A percentile compares a stretch with the other conserved stretches of the same genome.
Conservation (phyloP, 2,888 invertebrate species). For the Heteromyza rotundicornis region DNA sequence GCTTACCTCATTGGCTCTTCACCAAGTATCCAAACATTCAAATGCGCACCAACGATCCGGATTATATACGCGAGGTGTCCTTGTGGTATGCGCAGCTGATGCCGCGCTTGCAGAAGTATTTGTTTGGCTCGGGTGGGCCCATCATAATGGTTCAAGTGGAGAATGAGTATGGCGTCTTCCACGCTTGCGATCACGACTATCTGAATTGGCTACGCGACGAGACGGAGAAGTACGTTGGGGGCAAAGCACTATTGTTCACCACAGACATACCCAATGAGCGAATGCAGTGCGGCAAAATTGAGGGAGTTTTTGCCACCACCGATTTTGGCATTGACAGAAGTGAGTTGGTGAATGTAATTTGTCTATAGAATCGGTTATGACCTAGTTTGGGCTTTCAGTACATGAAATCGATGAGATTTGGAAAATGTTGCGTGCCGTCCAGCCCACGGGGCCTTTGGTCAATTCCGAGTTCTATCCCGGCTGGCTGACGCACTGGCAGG, state of each 20-base stretch:
- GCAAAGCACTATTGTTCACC: slow-evolving; percentile 73
- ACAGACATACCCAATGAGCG: slow-evolving; percentile 74
- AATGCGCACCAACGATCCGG: slow-evolving; percentile 69
- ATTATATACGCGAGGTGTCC: slow-evolving; percentile 65
- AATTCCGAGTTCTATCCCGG: slow-evolving; percentile 93
- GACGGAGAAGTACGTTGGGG: slow-evolving; percentile 59
- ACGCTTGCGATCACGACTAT: slow-evolving; percentile 75
- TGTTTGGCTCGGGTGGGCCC: slow-evolving; percentile 78
- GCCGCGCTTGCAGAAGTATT: slow-evolving; percentile 61
- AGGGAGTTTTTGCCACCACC: slow-evolving; percentile 77
- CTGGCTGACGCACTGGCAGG: slow-evolving; percentile 91
- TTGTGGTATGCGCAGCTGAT: slow-evolving; percentile 67
- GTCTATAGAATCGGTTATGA: neutral
- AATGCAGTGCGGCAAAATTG: slow-evolving; percentile 71
- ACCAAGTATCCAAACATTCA: slow-evolving; percentile 66
- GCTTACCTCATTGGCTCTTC: slow-evolving; percentile 78
- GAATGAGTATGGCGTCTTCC: slow-evolving; percentile 89
- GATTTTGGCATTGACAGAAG: slow-evolving; percentile 73
- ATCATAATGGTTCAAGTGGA: slow-evolving; percentile 85
- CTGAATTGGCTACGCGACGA: slow-evolving; percentile 72
- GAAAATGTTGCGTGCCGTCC: slow-evolving; percentile 63
- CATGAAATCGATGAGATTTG: slow-evolving; percentile 61
- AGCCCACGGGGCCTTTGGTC: slow-evolving; percentile 79
- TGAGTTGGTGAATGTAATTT: slow-evolving; percentile 28
- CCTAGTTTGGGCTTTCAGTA: slow-evolving; percentile 36